These are phyloP conservation scores for Athalia rosae DNA, from an alignment of 2,888 invertebrate species.

Conservation along the genomic window DNA sequence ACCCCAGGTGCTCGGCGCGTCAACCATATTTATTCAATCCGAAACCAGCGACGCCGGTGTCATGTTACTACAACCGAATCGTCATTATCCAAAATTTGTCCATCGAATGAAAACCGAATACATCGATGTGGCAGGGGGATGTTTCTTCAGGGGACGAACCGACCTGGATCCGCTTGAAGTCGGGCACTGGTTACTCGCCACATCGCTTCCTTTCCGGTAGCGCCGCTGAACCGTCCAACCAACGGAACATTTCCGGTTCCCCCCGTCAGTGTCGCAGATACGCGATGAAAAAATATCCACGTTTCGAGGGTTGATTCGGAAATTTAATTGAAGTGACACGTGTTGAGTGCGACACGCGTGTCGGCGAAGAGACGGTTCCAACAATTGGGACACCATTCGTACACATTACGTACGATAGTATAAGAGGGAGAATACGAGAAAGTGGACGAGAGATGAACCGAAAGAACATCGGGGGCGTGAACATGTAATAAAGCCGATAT, in stretches of 20 bases:
- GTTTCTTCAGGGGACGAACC: too few relatives aligned
- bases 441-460: constrained; percentile 26
- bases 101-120: not conserved
- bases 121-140: too few relatives aligned
- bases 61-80: constrained; percentile 1
- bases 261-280: not conserved
- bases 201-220: not conserved
- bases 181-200: constrained; percentile 3
- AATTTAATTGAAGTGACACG: not conserved
- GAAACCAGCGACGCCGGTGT: constrained; percentile 18
- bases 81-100: constrained; percentile 20
- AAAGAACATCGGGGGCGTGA: constrained; percentile 37
- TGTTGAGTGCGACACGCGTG: not conserved
- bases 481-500: constrained; percentile 61
- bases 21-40: constrained; percentile 1
- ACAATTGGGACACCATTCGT: not conserved
- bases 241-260: not conserved
- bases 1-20: not conserved
- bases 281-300: not conserved
- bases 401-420: not conserved
- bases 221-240: not conserved
- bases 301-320: not conserved
- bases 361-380: not conserved
- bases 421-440: not conserved
- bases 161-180: not conserved